These are phyloP conservation scores for Sphyrna mokarran DNA, from an alignment of 2,113 vertebrate species.

Conservation along the genomic window DNA sequence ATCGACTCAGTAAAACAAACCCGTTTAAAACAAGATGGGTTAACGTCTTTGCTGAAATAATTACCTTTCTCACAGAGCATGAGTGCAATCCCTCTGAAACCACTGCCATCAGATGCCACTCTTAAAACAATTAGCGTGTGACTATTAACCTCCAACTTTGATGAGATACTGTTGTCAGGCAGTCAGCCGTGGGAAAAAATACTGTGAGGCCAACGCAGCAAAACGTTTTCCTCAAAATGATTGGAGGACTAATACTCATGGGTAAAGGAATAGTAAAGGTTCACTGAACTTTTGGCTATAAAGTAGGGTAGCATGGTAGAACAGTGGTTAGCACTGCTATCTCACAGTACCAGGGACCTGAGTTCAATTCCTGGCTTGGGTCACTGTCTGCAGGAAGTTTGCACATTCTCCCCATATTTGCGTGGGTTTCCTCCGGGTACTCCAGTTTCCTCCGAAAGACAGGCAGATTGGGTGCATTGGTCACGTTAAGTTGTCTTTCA, in stretches of 20 bases:
- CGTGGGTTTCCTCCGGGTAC: too few species aligned
- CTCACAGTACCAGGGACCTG: too few species aligned
- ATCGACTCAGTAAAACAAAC: not conserved
- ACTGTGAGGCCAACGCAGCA: not conserved
- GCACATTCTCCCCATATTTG: too few species aligned
- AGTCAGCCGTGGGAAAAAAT: not conserved
- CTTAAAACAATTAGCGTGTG: not conserved
- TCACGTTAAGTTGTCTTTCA: too few species aligned
- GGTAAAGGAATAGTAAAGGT: not conserved
- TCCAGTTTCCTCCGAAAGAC: too few species aligned
- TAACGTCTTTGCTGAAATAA: not conserved
- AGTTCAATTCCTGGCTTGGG: too few species aligned
- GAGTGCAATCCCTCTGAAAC: not conserved
- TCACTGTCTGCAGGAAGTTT: too few species aligned
- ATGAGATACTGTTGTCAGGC: not conserved
- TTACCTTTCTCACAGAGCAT: not conserved
- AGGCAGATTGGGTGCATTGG: too few species aligned
- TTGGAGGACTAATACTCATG: not conserved
- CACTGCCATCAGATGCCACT: not conserved
- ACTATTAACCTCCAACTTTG: slow-evolving; percentile 6
- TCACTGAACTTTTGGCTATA: too few species aligned
- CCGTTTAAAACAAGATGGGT: not conserved
- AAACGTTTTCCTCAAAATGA: not conserved
- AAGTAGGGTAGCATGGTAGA: too few species aligned
- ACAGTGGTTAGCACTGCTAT: too few species aligned